phyloP scores from a whole-genome alignment of 2,888 invertebrate species.

The Eupeodes luniger region DNA sequence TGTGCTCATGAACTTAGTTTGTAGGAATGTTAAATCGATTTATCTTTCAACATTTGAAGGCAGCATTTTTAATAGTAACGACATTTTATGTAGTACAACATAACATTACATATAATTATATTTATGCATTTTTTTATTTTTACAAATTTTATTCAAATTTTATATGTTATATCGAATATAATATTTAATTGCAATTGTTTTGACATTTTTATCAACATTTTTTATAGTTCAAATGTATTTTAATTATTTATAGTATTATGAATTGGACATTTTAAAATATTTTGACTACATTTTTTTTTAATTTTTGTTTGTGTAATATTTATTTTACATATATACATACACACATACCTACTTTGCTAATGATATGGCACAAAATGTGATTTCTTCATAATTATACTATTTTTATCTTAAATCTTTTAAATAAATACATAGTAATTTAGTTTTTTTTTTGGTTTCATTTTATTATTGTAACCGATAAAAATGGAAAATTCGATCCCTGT shows the following conservation, averaged over 20 bases:
- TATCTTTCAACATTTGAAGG: constrained; percentile 57
- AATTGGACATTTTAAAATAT: background rate
- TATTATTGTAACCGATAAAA: background rate
- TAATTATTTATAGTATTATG: constrained; percentile 4
- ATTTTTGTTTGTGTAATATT: constrained; percentile 9
- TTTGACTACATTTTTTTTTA: constrained; percentile 12
- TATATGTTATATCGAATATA: constrained; percentile 34
- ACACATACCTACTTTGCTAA: constrained; percentile 38
- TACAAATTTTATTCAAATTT: constrained; percentile 29
- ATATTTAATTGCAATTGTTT: constrained; percentile 42
- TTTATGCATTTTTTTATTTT: constrained; percentile 18
- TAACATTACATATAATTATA: background rate
- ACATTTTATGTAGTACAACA: constrained; percentile 12
- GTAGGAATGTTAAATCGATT: constrained; percentile 34
- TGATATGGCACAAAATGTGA: constrained; percentile 69
- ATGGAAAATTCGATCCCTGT: too few relatives aligned
- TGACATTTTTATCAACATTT: background rate
- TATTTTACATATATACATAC: constrained; percentile 23
- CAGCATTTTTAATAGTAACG: constrained; percentile 24
- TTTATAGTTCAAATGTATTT: constrained; percentile 2
- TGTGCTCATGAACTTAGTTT: constrained; percentile 18
- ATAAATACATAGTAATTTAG: constrained; percentile 48
- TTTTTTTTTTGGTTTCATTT: background rate
- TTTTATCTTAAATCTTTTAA: constrained; percentile 46
- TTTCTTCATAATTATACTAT: constrained; percentile 53